phyloP scores from a whole-genome alignment of 2,113 vertebrate species.

The Sclerurus mexicanus region DNA sequence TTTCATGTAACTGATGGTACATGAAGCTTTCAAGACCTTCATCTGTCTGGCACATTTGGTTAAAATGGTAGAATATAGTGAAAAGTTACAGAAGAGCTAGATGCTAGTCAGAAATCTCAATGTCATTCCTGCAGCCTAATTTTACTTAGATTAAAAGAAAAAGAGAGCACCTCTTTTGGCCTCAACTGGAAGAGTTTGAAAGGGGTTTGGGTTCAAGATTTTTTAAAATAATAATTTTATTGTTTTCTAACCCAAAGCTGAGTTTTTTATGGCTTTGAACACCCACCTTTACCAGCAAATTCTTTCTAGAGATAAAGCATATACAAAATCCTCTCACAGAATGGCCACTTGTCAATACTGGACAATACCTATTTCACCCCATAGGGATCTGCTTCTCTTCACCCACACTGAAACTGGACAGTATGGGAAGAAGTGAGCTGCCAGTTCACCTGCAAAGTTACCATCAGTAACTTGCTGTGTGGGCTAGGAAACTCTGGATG shows the following conservation, averaged over 20 bases:
- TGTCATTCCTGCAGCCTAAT: not conserved
- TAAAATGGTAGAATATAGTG: not conserved
- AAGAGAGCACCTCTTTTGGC: not conserved
- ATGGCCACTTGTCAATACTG: not conserved
- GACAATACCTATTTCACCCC: not conserved
- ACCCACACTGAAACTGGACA: not conserved
- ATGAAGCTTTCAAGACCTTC: not conserved
- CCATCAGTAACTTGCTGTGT: not conserved
- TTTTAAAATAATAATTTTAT: not conserved
- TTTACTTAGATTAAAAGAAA: not conserved
- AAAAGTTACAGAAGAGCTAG: not conserved
- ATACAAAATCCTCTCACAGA: not conserved
- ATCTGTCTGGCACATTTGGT: not conserved
- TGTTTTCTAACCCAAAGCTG: not conserved
- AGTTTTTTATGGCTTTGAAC: not conserved
- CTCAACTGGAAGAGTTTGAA: not conserved
- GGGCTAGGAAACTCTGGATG: not conserved
- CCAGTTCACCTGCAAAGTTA: not conserved
- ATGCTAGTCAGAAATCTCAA: not conserved
- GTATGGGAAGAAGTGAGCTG: not conserved
- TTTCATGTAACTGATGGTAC: not conserved
- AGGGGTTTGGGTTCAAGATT: not conserved
- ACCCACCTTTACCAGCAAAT: not conserved
- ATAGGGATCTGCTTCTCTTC: not conserved
- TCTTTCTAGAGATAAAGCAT: not conserved